phyloP scores from a whole-genome alignment of 2,113 vertebrate genomes.

The Sinocyclocheilus anshuiensis region DNA sequence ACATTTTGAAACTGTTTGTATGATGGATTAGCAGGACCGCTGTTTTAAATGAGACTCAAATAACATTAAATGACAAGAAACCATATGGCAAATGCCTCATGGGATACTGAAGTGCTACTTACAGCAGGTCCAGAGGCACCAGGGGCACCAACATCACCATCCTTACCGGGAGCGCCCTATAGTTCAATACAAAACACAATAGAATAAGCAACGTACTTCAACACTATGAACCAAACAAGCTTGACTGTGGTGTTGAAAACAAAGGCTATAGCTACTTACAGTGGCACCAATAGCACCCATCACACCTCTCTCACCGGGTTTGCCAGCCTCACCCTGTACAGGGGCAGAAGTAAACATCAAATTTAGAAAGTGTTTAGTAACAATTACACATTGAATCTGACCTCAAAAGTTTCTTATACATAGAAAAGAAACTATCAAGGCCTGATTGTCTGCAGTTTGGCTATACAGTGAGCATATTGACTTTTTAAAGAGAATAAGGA shows the following conservation, averaged over 20 bases:
- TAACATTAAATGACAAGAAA: background rate
- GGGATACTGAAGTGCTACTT: constrained; percentile 69
- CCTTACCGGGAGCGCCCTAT: constrained; percentile 92
- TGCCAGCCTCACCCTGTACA: constrained; percentile 89
- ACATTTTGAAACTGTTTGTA: background rate
- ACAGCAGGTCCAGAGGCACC: constrained; percentile 89
- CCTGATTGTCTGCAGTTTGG: background rate
- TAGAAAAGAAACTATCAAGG: background rate
- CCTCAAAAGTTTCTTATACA: background rate
- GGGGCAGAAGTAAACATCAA: background rate
- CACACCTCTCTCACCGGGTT: constrained; percentile 90
- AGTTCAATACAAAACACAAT: constrained; percentile 45
- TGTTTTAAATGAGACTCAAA: background rate
- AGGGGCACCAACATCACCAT: constrained; percentile 91
- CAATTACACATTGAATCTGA: background rate
- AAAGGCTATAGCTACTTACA: constrained; percentile 74
- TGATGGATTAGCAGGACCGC: background rate
- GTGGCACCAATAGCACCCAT: constrained; percentile 83
- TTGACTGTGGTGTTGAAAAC: background rate
- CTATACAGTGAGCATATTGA: background rate
- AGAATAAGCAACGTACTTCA: background rate
- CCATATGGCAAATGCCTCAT: background rate
- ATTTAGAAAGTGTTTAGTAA: background rate
- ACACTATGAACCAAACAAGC: constrained; percentile 29
- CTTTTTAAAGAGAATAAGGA: background rate